Evolutionary conservation across 2,797 vertebrate genomes (phyloP).

Genomic region (Chromis chromis): DNA sequence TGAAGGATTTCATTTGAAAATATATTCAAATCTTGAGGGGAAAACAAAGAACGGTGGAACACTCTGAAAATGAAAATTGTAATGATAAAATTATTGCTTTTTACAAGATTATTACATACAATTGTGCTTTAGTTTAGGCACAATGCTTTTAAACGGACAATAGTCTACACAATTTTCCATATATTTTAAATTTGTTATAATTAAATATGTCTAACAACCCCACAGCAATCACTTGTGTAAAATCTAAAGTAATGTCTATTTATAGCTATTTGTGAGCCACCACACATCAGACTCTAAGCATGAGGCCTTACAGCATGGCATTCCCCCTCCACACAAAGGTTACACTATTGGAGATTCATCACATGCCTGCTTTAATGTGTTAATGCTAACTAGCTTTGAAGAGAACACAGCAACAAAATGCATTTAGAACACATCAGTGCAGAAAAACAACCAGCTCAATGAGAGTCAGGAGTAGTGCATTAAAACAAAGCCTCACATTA

Average conservation of each 20-base stretch:
- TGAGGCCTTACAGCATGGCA: constrained; percentile 25
- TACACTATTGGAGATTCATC: constrained; percentile 30
- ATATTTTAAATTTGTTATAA: neutral
- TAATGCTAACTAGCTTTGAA: constrained; percentile 31
- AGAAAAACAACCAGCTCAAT: constrained; percentile 54
- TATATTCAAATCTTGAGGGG: constrained; percentile 34
- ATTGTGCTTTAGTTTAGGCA: constrained; percentile 19
- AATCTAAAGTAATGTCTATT: constrained; percentile 44
- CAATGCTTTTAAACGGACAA: constrained; percentile 12
- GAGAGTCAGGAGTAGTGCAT: constrained; percentile 60
- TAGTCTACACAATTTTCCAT: neutral
- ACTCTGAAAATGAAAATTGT: constrained; percentile 12
- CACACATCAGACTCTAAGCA: constrained; percentile 35
- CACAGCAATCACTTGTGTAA: constrained; percentile 6
- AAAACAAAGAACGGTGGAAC: constrained; percentile 25
- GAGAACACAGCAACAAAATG: constrained; percentile 21
- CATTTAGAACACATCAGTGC: constrained; percentile 28
- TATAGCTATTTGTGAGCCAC: constrained; percentile 49
- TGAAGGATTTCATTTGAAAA: constrained; percentile 47
- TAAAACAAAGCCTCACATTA: constrained; percentile 51
- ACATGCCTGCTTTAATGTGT: constrained; percentile 37
- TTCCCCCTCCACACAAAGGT: constrained; percentile 47
- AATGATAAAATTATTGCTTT: constrained; percentile 31
- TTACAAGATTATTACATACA: constrained; percentile 26
- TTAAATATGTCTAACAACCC: neutral